Base-by-base conservation (phyloP, 1,140 invertebrate species). In the Drosophila bifasciata region DNA sequence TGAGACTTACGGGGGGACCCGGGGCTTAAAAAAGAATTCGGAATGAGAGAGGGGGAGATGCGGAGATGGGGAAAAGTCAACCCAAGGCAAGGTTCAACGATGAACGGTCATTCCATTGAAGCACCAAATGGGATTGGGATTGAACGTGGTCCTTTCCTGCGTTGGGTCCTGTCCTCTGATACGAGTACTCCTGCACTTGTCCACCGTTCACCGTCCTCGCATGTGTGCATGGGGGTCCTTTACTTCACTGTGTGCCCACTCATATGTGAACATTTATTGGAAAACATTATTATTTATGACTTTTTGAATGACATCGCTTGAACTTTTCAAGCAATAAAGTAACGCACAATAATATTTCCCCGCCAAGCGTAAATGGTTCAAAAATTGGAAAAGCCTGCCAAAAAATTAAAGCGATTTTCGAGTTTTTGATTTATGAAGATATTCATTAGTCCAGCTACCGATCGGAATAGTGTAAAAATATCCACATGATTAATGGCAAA, bases 221-320 rank as follows among this genome's bases (percentile, higher is more conserved):
- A 56, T 62, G 64, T 44, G 55, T 48, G 44, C 40, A 43, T 17
- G 11, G 46, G 39, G 28, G 49, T 53, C 57, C 49, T 56, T 61
- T 25, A 64, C 58, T 74, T 51, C 58, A 62, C 67, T 72, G 67
- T 48, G 75, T 88, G 78, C 84, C 64, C 88, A 76, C 80, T 89
- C 89, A 88, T 80, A 90, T 85, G 83, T 90, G 89, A 90, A 90
- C 89, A 86, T 90, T 90, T 90, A 90, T 90, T 90, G 89, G 89
- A 78, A 90, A 90, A 89, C 80, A 90, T 89, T 90, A 89, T 90
- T 89, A 90, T 90, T 90, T 90, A 90, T 90, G 89, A 89, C 89
- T 89, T 90, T 89, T 89, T 89, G 70, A 83, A 73, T 83, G 83
- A 79, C 81, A 84, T 79, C 88, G 76, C 76, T 84, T 90, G 83